Evolutionary conservation across 2,888 invertebrate species (phyloP).

Genomic region (Drosophila silvestris): DNA sequence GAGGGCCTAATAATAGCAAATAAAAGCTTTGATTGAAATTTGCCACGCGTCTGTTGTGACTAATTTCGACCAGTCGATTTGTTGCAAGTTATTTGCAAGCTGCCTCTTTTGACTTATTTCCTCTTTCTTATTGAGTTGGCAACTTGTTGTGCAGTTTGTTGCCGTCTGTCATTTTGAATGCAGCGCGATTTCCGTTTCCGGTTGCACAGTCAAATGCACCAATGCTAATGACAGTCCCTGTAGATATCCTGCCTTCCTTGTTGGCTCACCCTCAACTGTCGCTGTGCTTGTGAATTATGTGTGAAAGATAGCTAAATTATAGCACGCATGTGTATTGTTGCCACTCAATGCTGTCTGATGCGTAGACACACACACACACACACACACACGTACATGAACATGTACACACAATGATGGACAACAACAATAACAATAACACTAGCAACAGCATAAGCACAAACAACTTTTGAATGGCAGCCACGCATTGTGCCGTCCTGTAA

Average conservation of each 20-base stretch:
- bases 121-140: slow-evolving; percentile 45
- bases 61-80: slow-evolving; percentile 1
- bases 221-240: slow-evolving; percentile 50
- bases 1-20: background rate
- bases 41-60: slow-evolving; percentile 7
- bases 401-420: slow-evolving; percentile 18
- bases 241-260: background rate
- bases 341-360: slow-evolving; percentile 55
- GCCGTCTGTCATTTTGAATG: slow-evolving; percentile 62
- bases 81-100: slow-evolving; percentile 18
- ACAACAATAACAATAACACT: slow-evolving; percentile 35
- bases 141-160: slow-evolving; percentile 49
- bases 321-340: slow-evolving; percentile 68
- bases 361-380: slow-evolving; percentile 1
- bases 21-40: background rate
- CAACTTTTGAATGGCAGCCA: slow-evolving; percentile 60
- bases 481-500: slow-evolving; percentile 56
- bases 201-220: slow-evolving; percentile 50
- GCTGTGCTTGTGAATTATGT: slow-evolving; percentile 66
- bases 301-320: slow-evolving; percentile 76
- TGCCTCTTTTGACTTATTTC: slow-evolving; percentile 34
- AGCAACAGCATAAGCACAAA: slow-evolving; percentile 45
- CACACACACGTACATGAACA: background rate
- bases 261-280: background rate
- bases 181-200: slow-evolving; percentile 69